Conservation (phyloP, 2,888 invertebrate genomes). For the Eledona agricola region DNA sequence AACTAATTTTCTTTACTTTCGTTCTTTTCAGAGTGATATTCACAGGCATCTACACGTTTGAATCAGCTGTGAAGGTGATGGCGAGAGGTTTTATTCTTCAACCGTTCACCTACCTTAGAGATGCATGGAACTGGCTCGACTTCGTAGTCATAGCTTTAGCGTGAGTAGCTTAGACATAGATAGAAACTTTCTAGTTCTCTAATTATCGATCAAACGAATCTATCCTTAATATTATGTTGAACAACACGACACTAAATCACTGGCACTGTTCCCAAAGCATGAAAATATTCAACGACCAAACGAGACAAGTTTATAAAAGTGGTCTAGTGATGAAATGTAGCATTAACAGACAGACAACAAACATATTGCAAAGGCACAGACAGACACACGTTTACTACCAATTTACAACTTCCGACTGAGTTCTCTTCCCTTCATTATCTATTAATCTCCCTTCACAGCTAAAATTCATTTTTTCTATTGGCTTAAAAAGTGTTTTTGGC, state of each 20-base stretch:
- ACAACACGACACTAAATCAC: too few species aligned
- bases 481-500: constrained; percentile 51
- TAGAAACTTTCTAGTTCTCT: constrained; percentile 30
- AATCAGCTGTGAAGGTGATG: constrained; percentile 99
- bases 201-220: constrained; percentile 13
- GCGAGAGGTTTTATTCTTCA: constrained; percentile 99
- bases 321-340: too few species aligned
- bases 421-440: constrained; percentile 16
- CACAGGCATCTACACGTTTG: constrained; percentile 99
- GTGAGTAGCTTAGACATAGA: constrained; percentile 83
- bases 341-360: too few species aligned
- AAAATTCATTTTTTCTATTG: constrained; percentile 44
- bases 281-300: too few species aligned
- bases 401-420: too few species aligned
- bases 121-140: constrained; percentile 99
- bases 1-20: constrained; percentile 6
- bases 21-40: constrained; percentile 92
- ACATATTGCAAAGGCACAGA: too few species aligned
- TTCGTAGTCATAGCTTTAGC: constrained; percentile 99
- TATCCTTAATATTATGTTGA: too few species aligned
- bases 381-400: too few species aligned
- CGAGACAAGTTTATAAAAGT: too few species aligned
- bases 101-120: constrained; percentile 99
- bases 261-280: too few species aligned
- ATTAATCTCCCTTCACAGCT: constrained; percentile 48